Base-by-base conservation (phyloP, 2,888 invertebrate species). In the Pyrochroa serraticornis region DNA sequence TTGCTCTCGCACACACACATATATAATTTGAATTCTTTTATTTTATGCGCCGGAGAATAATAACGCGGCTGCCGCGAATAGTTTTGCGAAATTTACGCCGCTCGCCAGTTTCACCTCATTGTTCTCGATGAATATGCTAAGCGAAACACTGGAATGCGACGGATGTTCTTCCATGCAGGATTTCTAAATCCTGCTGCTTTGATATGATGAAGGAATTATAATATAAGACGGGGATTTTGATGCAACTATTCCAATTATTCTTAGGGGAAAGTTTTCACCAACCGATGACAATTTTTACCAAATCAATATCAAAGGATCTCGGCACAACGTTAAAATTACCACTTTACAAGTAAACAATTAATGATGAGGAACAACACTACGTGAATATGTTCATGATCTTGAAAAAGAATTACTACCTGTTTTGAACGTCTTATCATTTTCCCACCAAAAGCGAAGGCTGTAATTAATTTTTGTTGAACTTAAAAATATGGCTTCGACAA, bases 21-120 rank as follows among this genome's bases (percentile, higher is more conserved):
- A 75, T 79, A 79, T 78, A 77, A 78, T 78, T 77, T 77, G 75
- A 76, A 77, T 79, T 77, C 77, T 78, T 78, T 78, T 78, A 76
- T 77, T 78, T 76, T 74, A 75, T 74, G 73, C 72, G 71, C 72
- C 73, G 67, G 64, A 66, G 77, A 76, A 77, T 77, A 77, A 77
- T 77, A 77, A 71, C 72, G 75, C 74, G 72, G 72, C 76, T 75
- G 77, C 77, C 76, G 76, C 75, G 75, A 79, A 78, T 78, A 79
- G 77, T 78, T 79, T 72, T 65, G 75, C 72, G 75, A 78, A 78
- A 79, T 79, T 79, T 79, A 79, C 78, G 75, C 77, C 71, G 73
- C 67, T 66, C 68, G 66, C 66, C 62, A 70, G 71, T 70, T 71
- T 73, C 76, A 75, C 76, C 77, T 78, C 77, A 78, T 78, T 78